Base-by-base conservation (phyloP, 2,888 invertebrate genomes). In the Eupithecia centaureata region DNA sequence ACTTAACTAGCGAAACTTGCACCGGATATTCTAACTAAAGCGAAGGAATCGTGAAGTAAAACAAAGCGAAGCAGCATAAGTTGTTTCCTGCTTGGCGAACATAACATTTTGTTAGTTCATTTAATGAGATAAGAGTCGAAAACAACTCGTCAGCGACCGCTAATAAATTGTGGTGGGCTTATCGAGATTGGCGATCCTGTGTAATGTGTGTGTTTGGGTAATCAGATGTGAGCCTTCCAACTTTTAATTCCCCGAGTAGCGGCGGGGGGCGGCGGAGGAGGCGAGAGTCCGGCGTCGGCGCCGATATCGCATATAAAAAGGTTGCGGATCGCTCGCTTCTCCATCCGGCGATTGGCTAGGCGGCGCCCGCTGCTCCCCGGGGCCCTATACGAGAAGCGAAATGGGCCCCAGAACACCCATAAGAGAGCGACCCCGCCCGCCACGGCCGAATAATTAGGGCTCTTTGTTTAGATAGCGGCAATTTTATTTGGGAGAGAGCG, bases 391-490 rank as follows among this genome's bases (percentile, higher is more conserved):
- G 93, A 92, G 92, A 92, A 94, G 93, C 94, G 92, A 94, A 95
- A 95, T 94, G 94, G 94, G 94, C 94, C 95, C 95, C 95, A 90
- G 93, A 94, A 94, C 95, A 94, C 95, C 94, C 94, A 94, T 95
- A 95, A 95, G 94, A 94, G 94, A 94, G 93, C 94, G 94, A 94
- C 95, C 95, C 94, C 94, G 94, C 94, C 94, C 92, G 92, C 93
- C 93, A 92, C 92, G 92, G 92, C 92, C 94, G 94, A 94, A 94
- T 94, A 94, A 94, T 94, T 94, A 94, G 94, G 94, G 94, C 94
- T 94, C 94, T 94, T 94, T 94, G 94, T 94, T 94, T 94, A 94
- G 94, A 94, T 94, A 94, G 94, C 94, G 90, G 92, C 94, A 93
- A 93, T 94, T 94, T 94, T 94, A 94, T 94, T 94, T 93, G 93